Evolutionary conservation across 2,113 vertebrate genomes (phyloP), one percentile per base, ranked within the genome.

Genomic region (Cyphomyrus discorhynchus): DNA sequence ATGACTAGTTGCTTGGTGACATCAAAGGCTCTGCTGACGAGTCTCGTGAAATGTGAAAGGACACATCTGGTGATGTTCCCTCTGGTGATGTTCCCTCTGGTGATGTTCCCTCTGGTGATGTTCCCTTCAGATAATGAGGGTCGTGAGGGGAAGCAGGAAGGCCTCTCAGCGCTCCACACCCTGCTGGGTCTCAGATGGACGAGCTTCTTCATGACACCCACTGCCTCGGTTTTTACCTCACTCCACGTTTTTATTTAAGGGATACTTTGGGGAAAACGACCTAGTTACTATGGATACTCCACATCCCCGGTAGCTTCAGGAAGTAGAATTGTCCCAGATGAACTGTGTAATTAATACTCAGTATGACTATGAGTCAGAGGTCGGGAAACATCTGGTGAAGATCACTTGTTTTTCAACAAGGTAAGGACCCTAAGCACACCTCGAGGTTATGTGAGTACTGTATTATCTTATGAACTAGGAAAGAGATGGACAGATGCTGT

Each of bases 1-100:
- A 88, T 91, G 90, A 91, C 91, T 89, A 91, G 27, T 80, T 42
- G 5, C 35, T 90, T 70, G 42, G 21, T 86, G 47, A 89, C 66
- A 52, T 6, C 31, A 87, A 24, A 89, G 42, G 47, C 52, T 56
- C 89, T 89, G 74, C 88, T 91, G 42, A 24, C 66, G 89, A 83
- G 91, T 92, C 86, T 91, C 50, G 90, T 11, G 31, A 87, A 88
- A 86, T 82, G 42, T 47, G 47, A 82, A 13, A 58, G 47, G 39
- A 42, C 39, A 42, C 3, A 42, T 42, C 39, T 42, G 39, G 39
- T 42, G 3, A 42, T 42, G 39, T 42, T 42, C 39, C 39, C 39
- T 39, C 39, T 39, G 39, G 39, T 39, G 39, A 39, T 39, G 39
- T 39, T 39, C 39, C 39, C 39, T 3, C 39, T 42, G 39, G 39